Evolutionary conservation across 2,113 vertebrate species (phyloP).

Genomic region (Gadus chalcogrammus): DNA sequence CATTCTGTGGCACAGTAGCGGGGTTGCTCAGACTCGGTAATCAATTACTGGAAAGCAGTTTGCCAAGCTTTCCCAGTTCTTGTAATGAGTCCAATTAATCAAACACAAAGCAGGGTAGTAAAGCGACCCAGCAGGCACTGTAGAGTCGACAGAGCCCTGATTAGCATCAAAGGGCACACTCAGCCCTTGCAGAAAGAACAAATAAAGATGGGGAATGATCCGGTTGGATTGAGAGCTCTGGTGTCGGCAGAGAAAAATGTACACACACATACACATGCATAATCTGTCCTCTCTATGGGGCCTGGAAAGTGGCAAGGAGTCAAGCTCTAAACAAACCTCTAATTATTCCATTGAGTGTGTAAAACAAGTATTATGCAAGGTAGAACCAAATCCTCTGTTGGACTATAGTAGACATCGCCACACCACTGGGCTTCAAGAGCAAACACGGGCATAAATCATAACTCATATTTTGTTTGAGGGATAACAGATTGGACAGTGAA

Average conservation of each 20-base stretch:
- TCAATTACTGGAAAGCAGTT: constrained; percentile 27
- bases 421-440: too few relatives aligned
- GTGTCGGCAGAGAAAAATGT: not conserved
- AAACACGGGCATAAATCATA: too few relatives aligned
- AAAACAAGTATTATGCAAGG: too few relatives aligned
- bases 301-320: too few relatives aligned
- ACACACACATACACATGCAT: too few relatives aligned
- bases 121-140: constrained; percentile 38
- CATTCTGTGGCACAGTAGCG: constrained; percentile 36
- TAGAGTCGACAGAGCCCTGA: constrained; percentile 31
- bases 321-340: too few relatives aligned
- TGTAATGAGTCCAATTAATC: constrained; percentile 54
- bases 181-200: constrained; percentile 20
- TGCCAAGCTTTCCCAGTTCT: constrained; percentile 34
- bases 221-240: constrained; percentile 15
- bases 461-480: too few relatives aligned
- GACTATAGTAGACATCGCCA: too few relatives aligned
- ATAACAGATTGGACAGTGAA: too few relatives aligned
- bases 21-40: constrained; percentile 16
- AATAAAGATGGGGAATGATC: constrained; percentile 24
- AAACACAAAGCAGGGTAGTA: constrained; percentile 24
- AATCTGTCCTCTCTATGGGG: too few relatives aligned
- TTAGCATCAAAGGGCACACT: constrained; percentile 26
- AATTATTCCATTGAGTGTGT: too few relatives aligned
- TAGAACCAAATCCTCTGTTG: too few relatives aligned